Evolutionary conservation across 2,888 invertebrate species (phyloP).

Genomic region (Amblyteles armatorius): DNA sequence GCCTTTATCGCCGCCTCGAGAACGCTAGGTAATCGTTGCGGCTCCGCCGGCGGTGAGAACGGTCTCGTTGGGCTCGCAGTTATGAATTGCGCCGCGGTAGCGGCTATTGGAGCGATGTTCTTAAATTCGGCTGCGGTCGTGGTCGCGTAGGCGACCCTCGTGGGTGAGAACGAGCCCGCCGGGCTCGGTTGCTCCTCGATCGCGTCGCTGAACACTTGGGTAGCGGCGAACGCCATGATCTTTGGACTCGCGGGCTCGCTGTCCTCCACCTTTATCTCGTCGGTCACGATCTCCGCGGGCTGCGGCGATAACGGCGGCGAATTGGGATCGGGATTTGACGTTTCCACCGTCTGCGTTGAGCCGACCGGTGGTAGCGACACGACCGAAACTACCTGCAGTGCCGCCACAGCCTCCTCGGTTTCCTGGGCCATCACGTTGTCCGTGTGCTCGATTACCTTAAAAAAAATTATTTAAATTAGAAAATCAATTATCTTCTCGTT

Average conservation of each 20-base stretch:
- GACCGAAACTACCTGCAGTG: conserved; percentile 85
- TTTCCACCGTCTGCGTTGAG: conserved; percentile 88
- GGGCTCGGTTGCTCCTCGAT: conserved; percentile 75
- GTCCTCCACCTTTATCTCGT: conserved; percentile 79
- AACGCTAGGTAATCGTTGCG: conserved; percentile 88
- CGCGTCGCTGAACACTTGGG: conserved; percentile 75
- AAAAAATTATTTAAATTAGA: conserved; percentile 31
- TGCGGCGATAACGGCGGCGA: conserved; percentile 82
- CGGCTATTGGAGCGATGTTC: conserved; percentile 62
- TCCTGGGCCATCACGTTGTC: conserved; percentile 83
- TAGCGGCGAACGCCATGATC: conserved; percentile 77
- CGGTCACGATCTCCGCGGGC: conserved; percentile 75
- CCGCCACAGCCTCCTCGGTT: conserved; percentile 83
- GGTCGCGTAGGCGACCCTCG: conserved; percentile 75
- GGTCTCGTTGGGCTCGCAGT: conserved; percentile 79
- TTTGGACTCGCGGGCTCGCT: conserved; percentile 78
- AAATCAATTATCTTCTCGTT: conserved; percentile 6
- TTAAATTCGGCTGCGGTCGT: conserved; percentile 75
- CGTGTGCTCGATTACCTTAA: conserved; percentile 83
- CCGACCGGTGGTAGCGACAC: conserved; percentile 87
- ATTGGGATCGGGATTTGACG: conserved; percentile 85
- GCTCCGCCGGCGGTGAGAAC: conserved; percentile 82
- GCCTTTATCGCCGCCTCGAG: conserved; percentile 95
- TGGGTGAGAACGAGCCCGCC: conserved; percentile 77
- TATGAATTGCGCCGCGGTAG: conserved; percentile 76